These are phyloP conservation scores for Kryptolebias marmoratus DNA, from an alignment of 2,113 vertebrate species.

Conservation along the genomic window DNA sequence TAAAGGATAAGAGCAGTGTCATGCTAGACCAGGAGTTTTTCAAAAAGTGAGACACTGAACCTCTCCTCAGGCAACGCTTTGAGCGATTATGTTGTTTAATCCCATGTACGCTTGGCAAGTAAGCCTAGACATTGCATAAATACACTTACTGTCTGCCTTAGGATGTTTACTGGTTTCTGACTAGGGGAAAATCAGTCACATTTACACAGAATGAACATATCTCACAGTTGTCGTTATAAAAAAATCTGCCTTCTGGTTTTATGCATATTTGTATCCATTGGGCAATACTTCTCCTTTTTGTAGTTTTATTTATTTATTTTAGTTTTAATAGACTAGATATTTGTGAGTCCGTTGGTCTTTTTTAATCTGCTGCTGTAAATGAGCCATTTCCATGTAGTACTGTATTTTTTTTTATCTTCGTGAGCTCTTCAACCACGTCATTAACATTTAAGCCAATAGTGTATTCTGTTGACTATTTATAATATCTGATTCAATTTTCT, in stretches of 20 bases:
- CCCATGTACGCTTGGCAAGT: neutral
- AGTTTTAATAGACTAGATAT: too few relatives aligned
- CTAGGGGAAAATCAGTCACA: neutral
- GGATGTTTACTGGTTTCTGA: neutral
- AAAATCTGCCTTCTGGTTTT: too few relatives aligned
- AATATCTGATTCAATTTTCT: too few relatives aligned
- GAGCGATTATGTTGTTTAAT: neutral
- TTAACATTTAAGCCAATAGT: too few relatives aligned
- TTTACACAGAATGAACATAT: neutral
- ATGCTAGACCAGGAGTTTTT: neutral
- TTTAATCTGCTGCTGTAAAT: too few relatives aligned
- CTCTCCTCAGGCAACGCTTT: neutral
- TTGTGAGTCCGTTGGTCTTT: too few relatives aligned
- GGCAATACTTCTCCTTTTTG: too few relatives aligned
- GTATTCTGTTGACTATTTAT: too few relatives aligned
- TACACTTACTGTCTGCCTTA: neutral
- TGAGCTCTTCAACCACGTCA: too few relatives aligned
- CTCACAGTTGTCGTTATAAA: neutral
- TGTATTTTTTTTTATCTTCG: neutral
- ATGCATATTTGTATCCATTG: too few relatives aligned
- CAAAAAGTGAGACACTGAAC: neutral
- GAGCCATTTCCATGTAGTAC: neutral
- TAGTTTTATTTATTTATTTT: too few relatives aligned
- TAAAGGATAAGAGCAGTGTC: neutral
- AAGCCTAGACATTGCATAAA: neutral